Evolutionary conservation across 92 coral and sea anemone genomes (phyloP).

Genomic region (Hydrozoanthus gracilis): DNA sequence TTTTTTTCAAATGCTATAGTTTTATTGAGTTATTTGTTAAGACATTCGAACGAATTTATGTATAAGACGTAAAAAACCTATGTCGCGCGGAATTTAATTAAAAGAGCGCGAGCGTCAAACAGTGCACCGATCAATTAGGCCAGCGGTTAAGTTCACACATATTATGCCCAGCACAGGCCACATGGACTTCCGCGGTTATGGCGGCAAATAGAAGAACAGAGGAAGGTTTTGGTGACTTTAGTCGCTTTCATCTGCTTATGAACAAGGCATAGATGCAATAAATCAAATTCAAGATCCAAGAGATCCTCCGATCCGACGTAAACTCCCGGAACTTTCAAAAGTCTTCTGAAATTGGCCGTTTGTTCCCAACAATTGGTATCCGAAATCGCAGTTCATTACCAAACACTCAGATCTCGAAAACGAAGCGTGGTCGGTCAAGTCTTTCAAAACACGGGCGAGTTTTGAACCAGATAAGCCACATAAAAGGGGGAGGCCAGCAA

Average conservation of each 20-base stretch:
- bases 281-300: background rate
- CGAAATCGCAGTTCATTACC: conserved; percentile 3
- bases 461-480: background rate
- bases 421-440: background rate
- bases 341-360: background rate
- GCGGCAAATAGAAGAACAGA: background rate
- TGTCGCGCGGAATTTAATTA: no score
- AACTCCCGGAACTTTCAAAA: background rate
- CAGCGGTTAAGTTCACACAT: background rate
- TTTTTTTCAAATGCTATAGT: no score
- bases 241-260: background rate
- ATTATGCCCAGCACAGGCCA: background rate
- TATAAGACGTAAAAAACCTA: no score
- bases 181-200: background rate
- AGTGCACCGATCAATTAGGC: background rate
- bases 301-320: background rate
- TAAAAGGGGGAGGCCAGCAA: background rate
- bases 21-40: no score
- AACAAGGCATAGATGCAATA: background rate
- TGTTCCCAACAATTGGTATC: background rate
- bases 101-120: background rate
- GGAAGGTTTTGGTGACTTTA: background rate
- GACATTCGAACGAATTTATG: no score
- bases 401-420: background rate
- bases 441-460: background rate